A percentile compares a stretch with the other conserved stretches of the same genome.
Conservation (phyloP, 1,140 invertebrate species). For the Neuroterus valhalla region DNA sequence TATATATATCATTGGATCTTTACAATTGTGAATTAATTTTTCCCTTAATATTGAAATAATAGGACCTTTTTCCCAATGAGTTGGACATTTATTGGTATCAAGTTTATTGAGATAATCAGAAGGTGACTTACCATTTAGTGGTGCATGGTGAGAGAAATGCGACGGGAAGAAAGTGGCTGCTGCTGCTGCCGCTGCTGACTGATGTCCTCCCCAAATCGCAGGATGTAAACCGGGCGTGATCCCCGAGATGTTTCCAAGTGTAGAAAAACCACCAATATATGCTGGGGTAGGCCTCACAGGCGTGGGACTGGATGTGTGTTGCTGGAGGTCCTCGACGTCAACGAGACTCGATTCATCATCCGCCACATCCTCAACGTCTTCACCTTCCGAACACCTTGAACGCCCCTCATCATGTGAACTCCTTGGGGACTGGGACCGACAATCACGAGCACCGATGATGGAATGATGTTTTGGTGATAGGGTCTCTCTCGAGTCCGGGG, state of each 20-base stretch:
- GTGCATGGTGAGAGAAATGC: constrained; percentile 66
- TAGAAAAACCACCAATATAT: constrained; percentile 66
- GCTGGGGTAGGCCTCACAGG: constrained; percentile 68
- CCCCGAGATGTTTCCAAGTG: constrained; percentile 58
- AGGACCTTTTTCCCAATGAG: not conserved
- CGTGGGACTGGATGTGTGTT: constrained; percentile 52
- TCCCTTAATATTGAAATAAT: too few species aligned
- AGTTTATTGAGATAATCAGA: not conserved
- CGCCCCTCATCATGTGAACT: constrained; percentile 59
- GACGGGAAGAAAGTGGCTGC: constrained; percentile 66
- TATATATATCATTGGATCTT: too few species aligned
- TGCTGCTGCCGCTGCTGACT: constrained; percentile 60
- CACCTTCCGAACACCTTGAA: constrained; percentile 64
- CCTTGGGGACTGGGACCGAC: constrained; percentile 55
- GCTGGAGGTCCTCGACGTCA: constrained; percentile 69
- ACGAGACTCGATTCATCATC: constrained; percentile 66
- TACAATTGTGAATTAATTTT: too few species aligned
- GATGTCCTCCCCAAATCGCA: constrained; percentile 64
- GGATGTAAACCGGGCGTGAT: constrained; percentile 61
- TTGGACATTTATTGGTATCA: not conserved
- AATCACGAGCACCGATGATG: not conserved
- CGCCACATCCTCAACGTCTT: constrained; percentile 60
- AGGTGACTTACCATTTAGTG: constrained; percentile 64
- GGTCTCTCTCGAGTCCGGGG: constrained; percentile 24
- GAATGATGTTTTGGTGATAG: constrained; percentile 37